A percentile compares a stretch with the other conserved stretches of the same genome.
phyloP scores from a whole-genome alignment of 2,797 vertebrate genomes.

The Hapalemur alaotrensis region DNA sequence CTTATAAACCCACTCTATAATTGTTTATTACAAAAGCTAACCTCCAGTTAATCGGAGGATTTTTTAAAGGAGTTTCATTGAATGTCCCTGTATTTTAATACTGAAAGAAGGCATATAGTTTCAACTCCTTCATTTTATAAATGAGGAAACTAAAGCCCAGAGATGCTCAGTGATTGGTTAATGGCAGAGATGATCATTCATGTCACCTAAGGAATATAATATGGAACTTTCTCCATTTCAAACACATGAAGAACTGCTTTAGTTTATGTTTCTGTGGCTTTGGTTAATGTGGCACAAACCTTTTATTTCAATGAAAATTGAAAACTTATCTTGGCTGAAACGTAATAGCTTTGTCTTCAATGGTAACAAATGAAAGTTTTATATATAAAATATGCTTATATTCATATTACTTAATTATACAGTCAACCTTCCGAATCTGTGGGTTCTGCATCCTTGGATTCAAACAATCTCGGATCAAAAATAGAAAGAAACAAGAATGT shows the following conservation, averaged over 20 bases:
- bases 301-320: conserved; percentile 29
- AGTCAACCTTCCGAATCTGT: not conserved
- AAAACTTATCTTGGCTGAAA: conserved; percentile 41
- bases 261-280: not conserved
- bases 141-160: not conserved
- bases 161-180: not conserved
- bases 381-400: not conserved
- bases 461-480: not conserved
- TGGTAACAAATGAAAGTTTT: not conserved
- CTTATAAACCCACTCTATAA: not conserved
- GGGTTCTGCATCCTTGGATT: not conserved
- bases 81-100: not conserved
- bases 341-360: not conserved
- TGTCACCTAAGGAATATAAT: not conserved
- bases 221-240: not conserved
- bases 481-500: not conserved
- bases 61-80: not conserved
- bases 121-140: not conserved
- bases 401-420: conserved; percentile 7
- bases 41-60: not conserved
- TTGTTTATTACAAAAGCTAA: not conserved
- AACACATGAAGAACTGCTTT: not conserved
- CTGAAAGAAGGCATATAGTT: not conserved
- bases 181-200: not conserved
- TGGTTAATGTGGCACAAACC: not conserved